These are phyloP conservation scores for Cloeon dipterum DNA, from an alignment of 2,888 invertebrate genomes.

Conservation along the genomic window DNA sequence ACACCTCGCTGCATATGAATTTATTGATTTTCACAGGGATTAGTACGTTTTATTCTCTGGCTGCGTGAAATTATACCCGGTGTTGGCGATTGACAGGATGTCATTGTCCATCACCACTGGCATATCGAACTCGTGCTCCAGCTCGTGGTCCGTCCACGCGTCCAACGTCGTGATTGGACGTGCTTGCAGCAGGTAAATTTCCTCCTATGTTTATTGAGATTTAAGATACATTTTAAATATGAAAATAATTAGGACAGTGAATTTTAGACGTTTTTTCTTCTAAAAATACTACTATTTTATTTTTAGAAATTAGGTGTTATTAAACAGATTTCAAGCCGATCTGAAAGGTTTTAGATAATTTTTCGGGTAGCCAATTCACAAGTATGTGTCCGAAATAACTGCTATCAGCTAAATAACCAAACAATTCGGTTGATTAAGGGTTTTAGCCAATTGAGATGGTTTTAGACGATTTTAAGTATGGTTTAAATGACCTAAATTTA, in stretches of 20 bases:
- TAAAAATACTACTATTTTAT: too few relatives aligned
- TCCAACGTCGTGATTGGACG: conserved; percentile 53
- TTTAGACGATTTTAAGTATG: too few relatives aligned
- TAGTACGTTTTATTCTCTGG: background rate
- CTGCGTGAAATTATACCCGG: too few relatives aligned
- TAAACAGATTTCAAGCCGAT: too few relatives aligned
- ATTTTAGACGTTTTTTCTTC: background rate
- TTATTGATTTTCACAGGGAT: background rate
- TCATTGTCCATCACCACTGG: conserved; percentile 40
- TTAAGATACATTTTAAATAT: conserved; percentile 3
- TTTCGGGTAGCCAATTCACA: too few relatives aligned
- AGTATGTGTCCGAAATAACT: conserved; percentile 1
- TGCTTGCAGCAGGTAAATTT: conserved; percentile 45
- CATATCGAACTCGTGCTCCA: conserved; percentile 53
- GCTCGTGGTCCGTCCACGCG: conserved; percentile 51
- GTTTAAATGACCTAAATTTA: too few relatives aligned
- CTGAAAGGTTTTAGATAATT: too few relatives aligned
- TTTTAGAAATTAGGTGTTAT: too few relatives aligned
- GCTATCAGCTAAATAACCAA: background rate
- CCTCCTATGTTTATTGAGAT: conserved; percentile 18
- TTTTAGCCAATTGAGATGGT: too few relatives aligned
- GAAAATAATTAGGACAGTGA: background rate
- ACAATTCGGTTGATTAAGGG: too few relatives aligned
- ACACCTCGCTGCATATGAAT: conserved; percentile 26
- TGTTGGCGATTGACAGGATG: conserved; percentile 43